These are phyloP conservation scores for Sepiola atlantica DNA, from an alignment of 2,888 invertebrate species.

Conservation along the genomic window DNA sequence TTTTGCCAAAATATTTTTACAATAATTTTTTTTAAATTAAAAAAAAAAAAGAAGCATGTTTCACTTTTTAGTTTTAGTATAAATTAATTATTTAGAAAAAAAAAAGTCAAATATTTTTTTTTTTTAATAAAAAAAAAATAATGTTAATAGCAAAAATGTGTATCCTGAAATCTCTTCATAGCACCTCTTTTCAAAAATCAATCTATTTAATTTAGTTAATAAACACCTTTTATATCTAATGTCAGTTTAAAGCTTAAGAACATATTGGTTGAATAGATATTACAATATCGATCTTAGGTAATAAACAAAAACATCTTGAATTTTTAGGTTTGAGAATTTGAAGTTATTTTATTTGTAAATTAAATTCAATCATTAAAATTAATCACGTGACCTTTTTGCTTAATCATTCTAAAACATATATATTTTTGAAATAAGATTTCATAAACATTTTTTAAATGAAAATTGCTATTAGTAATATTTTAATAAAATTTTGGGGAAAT, in stretches of 20 bases:
- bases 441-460: background rate
- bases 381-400: background rate
- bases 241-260: background rate
- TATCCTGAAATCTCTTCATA: background rate
- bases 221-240: background rate
- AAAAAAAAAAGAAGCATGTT: background rate
- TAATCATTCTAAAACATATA: background rate
- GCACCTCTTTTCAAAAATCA: background rate
- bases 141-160: background rate
- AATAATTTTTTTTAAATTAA: background rate
- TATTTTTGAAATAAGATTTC: background rate
- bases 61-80: background rate
- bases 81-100: background rate
- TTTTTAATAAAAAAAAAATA: background rate
- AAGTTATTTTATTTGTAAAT: background rate
- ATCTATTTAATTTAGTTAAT: background rate
- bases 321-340: background rate
- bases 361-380: background rate
- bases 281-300: background rate
- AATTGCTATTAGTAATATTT: background rate
- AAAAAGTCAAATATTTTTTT: background rate
- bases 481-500: background rate
- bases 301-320: background rate
- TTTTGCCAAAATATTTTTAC: background rate
- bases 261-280: background rate